Evolutionary conservation across 2,888 invertebrate genomes (phyloP).

Genomic region (Netelia inedita): DNA sequence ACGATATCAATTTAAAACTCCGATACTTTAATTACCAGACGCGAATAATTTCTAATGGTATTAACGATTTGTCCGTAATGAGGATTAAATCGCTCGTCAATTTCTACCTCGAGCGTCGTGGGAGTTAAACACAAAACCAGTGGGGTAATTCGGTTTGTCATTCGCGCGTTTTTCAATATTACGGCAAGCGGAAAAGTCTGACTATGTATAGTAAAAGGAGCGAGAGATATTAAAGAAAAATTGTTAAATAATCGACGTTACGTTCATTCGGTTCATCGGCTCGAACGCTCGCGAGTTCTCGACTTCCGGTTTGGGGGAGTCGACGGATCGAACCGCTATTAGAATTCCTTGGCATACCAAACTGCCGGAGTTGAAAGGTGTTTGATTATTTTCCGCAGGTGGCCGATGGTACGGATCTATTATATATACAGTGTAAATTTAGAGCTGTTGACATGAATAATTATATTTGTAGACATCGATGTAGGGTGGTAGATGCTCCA

Average conservation of each 20-base stretch:
- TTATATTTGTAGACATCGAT: too few species aligned
- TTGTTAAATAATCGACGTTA: not conserved
- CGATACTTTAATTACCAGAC: slow-evolving; percentile 23
- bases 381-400: too few species aligned
- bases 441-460: too few species aligned
- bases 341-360: too few species aligned
- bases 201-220: slow-evolving; percentile 49
- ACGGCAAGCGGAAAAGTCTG: slow-evolving; percentile 54
- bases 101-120: not conserved
- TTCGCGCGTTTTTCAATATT: slow-evolving; percentile 19
- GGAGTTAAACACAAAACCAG: slow-evolving; percentile 1
- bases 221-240: not conserved
- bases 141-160: slow-evolving; percentile 23
- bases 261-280: not conserved
- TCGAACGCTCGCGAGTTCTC: too few species aligned
- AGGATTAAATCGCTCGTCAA: not conserved
- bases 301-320: too few species aligned
- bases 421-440: too few species aligned
- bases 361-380: too few species aligned
- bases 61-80: slow-evolving; percentile 2
- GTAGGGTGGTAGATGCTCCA: too few species aligned
- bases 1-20: slow-evolving; percentile 20
- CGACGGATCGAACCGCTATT: too few species aligned
- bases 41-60: slow-evolving; percentile 16
- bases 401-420: too few species aligned